Base-by-base conservation (phyloP, 1,140 invertebrate genomes). In the Cephus cinctus region DNA sequence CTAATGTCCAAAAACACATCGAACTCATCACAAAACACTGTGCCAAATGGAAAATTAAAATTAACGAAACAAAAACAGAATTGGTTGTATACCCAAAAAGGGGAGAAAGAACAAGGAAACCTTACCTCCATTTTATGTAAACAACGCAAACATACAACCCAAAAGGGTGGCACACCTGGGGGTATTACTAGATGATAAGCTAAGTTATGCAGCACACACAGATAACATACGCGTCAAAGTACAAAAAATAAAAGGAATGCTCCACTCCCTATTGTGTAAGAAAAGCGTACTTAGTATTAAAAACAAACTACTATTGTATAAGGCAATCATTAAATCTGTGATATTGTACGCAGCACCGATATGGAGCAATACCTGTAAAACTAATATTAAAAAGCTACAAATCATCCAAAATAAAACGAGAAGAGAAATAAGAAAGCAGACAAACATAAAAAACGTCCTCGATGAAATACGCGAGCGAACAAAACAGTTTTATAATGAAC, bases 61-160 rank as follows among this genome's bases (percentile, higher is more conserved):
- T 63, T 25, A 61, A 63, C 45, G 27, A 41, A 12, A 34, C 4
- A 1, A 65, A 65, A 47, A 61, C 56, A 4, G 51, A 61, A 51
- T 16, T 44, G 4, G 43, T 55, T 3, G 36, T 59, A 9, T 62
- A 57, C 44, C 18, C 23, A 2, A 20, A 23, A 11, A 47, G 14
- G 15, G 43, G 21, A 4, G 49, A 56, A 46, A 32, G 3, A 18
- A 36, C 25, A 41, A 20, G 30, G 14, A 19, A 21, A 11, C 3
- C 30, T 39, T 51, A 30, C 19, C 27, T 2, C 6, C 11, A 8
- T 3, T 43, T 6, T 9, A 49, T 43, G 34, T 1, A 22, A 21
- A 23, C 18, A n/a, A 11, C 42, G 39, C 27, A 8, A 21, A 4
- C n/a, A 43, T 27, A 43, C 2, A 11, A 5, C 34, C 12, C 12